Base-by-base conservation (phyloP, 2,113 vertebrate genomes). In the Gobio gobio region DNA sequence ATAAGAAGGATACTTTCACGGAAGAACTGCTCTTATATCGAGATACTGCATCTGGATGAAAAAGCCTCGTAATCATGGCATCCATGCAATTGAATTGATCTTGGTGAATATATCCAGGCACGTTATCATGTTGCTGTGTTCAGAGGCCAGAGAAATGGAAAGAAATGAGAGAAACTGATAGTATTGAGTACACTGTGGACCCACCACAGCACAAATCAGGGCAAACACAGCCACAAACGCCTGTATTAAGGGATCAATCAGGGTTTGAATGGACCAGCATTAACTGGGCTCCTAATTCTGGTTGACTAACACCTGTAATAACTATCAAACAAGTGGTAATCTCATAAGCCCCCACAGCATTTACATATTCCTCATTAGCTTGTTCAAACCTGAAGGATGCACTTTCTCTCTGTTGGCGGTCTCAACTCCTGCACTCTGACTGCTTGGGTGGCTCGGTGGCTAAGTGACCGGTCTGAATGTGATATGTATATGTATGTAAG, bases 381-480 rank as follows among this genome's bases (percentile, higher is more conserved):
- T 95, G 94, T 95, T 81, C 92, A 94, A 94, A 92, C 92, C 93
- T 94, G 93, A 92, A 94, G 94, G 89, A 95, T 94, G 93, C 93
- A 92, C 68, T 72, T 91, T 91, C 91, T 89, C 94, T 92, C 95
- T 94, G 94, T 94, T 93, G 93, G 92, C 88, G 91, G 93, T 93
- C 79, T 90, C 94, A 94, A 92, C 95, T 91, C 88, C 85, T 87
- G 86, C 70, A 87, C 88, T 88, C 87, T 56, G 89, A 90, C 97
- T 94, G 95, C 97, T 95, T 98, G 97, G 97, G 98, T 99, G 98
- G 97, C 94, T 96, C 74, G 66, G 84, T 95, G 95, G 96, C 97
- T 95, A 93, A 95, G 94, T 87, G 87, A 83, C 88, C 90, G 89
- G 77, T 91, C 90, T 95, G 94, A 95, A 94, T 96, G 95, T 94